Percentiles rank a stretch among this genome's conserved stretches.
Evolutionary conservation across 2,113 vertebrate genomes (phyloP).

Genomic region (Carassius carassius): DNA sequence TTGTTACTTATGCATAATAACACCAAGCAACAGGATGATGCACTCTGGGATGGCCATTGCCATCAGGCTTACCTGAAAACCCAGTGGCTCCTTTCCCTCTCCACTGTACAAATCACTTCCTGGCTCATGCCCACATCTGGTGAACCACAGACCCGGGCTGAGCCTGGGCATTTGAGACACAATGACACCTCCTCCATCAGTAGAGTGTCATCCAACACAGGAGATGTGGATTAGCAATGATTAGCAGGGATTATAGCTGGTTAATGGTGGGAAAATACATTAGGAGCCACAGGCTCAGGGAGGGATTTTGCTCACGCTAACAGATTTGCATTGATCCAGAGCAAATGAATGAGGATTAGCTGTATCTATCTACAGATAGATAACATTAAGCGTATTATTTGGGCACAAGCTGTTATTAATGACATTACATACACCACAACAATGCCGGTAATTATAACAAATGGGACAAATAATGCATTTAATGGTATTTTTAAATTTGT

Average conservation of each 20-base stretch:
- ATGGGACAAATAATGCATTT: slow-evolving; percentile 71
- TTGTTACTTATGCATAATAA: slow-evolving; percentile 38
- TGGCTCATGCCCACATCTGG: slow-evolving; percentile 55
- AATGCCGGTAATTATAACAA: slow-evolving; percentile 78
- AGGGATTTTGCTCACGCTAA: slow-evolving; percentile 71
- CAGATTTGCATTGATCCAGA: slow-evolving; percentile 83
- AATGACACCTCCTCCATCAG: slow-evolving; percentile 70
- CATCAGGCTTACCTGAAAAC: slow-evolving; percentile 9
- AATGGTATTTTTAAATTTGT: slow-evolving; percentile 55
- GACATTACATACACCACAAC: slow-evolving; percentile 76
- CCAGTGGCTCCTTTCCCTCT: background rate
- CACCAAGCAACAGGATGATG: background rate
- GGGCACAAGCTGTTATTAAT: slow-evolving; percentile 77
- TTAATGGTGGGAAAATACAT: slow-evolving; percentile 84
- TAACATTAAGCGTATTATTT: slow-evolving; percentile 81
- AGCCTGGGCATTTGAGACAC: slow-evolving; percentile 49
- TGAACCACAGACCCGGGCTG: slow-evolving; percentile 56
- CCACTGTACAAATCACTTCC: slow-evolving; percentile 6
- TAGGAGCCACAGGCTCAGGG: slow-evolving; percentile 72
- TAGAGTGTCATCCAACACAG: slow-evolving; percentile 74
- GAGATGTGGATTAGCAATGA: slow-evolving; percentile 83
- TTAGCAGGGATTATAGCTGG: slow-evolving; percentile 82
- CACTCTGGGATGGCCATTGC: background rate
- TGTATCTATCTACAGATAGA: slow-evolving; percentile 82
- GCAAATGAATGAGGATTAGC: slow-evolving; percentile 85